Evolutionary conservation across 2,797 vertebrate genomes (phyloP).

Genomic region (Salarias fasciatus): DNA sequence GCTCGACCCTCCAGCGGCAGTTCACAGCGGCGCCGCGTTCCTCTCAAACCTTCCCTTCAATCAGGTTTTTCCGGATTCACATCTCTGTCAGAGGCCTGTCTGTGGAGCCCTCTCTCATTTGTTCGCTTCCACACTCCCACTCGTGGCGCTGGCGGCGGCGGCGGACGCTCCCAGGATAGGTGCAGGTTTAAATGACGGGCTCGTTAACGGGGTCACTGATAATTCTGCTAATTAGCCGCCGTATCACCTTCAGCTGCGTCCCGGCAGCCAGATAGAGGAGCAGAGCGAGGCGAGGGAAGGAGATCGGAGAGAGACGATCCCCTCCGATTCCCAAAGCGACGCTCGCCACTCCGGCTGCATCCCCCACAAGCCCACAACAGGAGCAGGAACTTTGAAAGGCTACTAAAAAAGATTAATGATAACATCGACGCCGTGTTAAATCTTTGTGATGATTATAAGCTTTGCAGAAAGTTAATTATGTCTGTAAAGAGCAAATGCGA

Average conservation of each 20-base stretch:
- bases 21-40: conserved; percentile 14
- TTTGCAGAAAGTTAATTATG: conserved; percentile 39
- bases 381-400: not conserved
- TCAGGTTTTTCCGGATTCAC: not conserved
- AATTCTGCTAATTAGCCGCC: conserved; percentile 80
- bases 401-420: conserved; percentile 8
- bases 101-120: conserved; percentile 22
- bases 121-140: conserved; percentile 15
- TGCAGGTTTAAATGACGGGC: conserved; percentile 75
- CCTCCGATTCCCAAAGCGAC: conserved; percentile 13
- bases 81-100: conserved; percentile 23
- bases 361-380: not conserved
- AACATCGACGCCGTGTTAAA: not conserved
- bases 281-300: conserved; percentile 11
- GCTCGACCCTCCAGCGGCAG: conserved; percentile 46
- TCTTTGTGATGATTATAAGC: not conserved
- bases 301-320: conserved; percentile 13
- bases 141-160: conserved; percentile 46
- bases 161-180: conserved; percentile 69
- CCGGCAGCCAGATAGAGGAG: conserved; percentile 63
- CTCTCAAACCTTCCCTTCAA: not conserved
- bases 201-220: conserved; percentile 80
- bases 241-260: conserved; percentile 77
- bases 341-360: not conserved
- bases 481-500: conserved; percentile 21